These are phyloP conservation scores for Mohoua ochrocephala DNA, from an alignment of 2,113 vertebrate genomes.

Conservation along the genomic window DNA sequence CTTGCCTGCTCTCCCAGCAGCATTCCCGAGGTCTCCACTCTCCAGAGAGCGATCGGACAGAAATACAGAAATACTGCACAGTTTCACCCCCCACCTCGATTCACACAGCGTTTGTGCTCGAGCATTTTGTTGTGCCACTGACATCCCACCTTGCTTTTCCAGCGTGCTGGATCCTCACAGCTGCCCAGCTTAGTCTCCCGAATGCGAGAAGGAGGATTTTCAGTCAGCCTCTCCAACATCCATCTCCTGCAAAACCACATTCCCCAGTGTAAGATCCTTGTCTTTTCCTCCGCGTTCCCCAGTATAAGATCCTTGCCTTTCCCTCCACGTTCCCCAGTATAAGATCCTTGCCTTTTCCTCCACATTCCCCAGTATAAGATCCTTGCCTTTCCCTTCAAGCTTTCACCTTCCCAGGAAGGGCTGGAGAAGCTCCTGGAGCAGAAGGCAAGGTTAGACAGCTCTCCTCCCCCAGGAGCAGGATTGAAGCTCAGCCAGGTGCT, in stretches of 20 bases:
- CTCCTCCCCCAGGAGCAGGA: background rate
- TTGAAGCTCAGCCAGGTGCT: background rate
- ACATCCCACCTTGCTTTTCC: background rate
- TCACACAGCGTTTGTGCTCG: fast-evolving
- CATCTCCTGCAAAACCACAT: background rate
- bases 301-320: background rate
- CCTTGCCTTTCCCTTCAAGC: background rate
- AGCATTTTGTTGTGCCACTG: fast-evolving
- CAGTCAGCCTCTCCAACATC: background rate
- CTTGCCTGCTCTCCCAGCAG: background rate
- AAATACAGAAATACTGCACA: background rate
- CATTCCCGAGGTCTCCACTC: background rate
- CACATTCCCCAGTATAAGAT: background rate
- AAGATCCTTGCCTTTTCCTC: background rate
- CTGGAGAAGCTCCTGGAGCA: background rate
- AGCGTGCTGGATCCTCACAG: background rate
- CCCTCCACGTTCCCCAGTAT: background rate
- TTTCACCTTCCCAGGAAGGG: background rate
- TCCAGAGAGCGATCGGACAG: fast-evolving
- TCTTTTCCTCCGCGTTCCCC: background rate
- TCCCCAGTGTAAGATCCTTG: background rate
- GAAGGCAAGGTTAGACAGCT: background rate
- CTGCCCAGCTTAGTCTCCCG: background rate
- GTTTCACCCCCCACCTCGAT: background rate
- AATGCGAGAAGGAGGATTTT: background rate